phyloP scores from a whole-genome alignment of 2,797 vertebrate genomes.

The Arrhamphus sclerolepis region DNA sequence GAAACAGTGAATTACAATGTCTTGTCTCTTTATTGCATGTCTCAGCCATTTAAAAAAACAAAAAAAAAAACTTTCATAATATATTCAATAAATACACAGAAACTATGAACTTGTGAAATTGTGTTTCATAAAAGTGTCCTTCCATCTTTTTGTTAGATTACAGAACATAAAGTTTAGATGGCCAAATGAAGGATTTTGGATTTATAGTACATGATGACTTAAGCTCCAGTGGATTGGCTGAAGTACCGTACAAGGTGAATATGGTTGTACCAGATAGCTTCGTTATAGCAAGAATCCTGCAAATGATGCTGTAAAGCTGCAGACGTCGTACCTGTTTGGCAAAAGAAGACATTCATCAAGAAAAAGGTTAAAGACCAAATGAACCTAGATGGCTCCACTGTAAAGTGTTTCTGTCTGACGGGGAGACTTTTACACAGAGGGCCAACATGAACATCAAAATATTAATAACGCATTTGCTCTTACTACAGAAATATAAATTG shows the following conservation, averaged over 20 bases:
- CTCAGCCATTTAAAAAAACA: conserved; percentile 51
- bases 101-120: conserved; percentile 25
- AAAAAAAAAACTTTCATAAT: conserved; percentile 55
- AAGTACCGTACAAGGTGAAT: conserved; percentile 51
- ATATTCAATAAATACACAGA: conserved; percentile 80
- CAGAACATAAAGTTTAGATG: conserved; percentile 14
- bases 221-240: conserved; percentile 31
- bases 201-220: conserved; percentile 42
- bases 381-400: conserved; percentile 51
- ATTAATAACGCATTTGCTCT: not conserved
- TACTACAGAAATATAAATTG: too few relatives aligned
- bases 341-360: conserved; percentile 77
- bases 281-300: conserved; percentile 39
- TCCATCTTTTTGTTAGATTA: conserved; percentile 39
- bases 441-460: conserved; percentile 8
- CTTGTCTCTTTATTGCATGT: conserved; percentile 64
- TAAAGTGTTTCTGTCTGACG: conserved; percentile 52
- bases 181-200: conserved; percentile 46
- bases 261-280: conserved; percentile 51
- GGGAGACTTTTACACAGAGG: not conserved
- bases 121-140: conserved; percentile 57
- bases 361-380: conserved; percentile 47
- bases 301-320: conserved; percentile 51
- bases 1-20: conserved; percentile 54
- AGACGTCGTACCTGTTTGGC: conserved; percentile 77